phyloP scores from a whole-genome alignment of 2,888 invertebrate genomes.

The Zygothrica quintamaculata region DNA sequence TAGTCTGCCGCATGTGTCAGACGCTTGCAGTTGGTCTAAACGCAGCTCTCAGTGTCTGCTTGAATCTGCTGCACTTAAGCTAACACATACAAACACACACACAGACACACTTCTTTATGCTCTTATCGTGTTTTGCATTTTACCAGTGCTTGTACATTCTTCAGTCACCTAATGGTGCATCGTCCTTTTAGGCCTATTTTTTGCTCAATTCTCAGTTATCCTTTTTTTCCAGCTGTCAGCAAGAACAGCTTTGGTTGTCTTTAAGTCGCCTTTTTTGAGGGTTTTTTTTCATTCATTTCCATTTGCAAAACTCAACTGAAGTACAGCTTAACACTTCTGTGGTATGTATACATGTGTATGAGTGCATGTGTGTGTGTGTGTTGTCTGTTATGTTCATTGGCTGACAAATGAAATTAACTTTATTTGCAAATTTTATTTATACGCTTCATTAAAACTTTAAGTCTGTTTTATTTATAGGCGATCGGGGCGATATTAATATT shows the following conservation, averaged over 20 bases:
- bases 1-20: conserved; percentile 61
- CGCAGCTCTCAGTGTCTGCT: conserved; percentile 35
- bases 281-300: conserved; percentile 9
- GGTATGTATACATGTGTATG: neutral
- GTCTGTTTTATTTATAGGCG: conserved; percentile 66
- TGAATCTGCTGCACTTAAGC: conserved; percentile 45
- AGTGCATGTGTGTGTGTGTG: conserved; percentile 1
- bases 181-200: conserved; percentile 17
- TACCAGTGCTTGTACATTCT: conserved; percentile 31
- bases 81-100: conserved; percentile 36
- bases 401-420: conserved; percentile 72
- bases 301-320: neutral
- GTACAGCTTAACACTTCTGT: conserved; percentile 1
- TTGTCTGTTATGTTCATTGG: conserved; percentile 18
- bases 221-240: conserved; percentile 34
- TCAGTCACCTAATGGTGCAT: conserved; percentile 20
- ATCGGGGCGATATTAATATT: conserved; percentile 62
- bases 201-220: too few species aligned
- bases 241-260: conserved; percentile 20
- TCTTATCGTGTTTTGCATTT: conserved; percentile 43
- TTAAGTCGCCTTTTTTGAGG: conserved; percentile 21
- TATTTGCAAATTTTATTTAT: conserved; percentile 77
- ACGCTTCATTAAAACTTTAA: conserved; percentile 79
- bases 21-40: conserved; percentile 55
- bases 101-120: conserved; percentile 21